phyloP scores from a whole-genome alignment of 2,113 vertebrate genomes.

The Prietella phreatophila region DNA sequence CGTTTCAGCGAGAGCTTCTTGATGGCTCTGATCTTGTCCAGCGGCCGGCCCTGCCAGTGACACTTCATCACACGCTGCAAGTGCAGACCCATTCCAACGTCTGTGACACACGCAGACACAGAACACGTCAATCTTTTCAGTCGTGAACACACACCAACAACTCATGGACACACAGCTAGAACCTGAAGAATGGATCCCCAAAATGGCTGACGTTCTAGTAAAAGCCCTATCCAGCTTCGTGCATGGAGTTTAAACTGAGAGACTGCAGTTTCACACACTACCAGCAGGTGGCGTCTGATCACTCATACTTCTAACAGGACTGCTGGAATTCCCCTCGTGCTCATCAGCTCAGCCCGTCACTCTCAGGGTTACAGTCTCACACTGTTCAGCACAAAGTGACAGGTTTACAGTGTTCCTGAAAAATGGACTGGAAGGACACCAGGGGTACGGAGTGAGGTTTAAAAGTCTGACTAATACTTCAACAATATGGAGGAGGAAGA shows the following conservation, averaged over 20 bases:
- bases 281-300: constrained; percentile 32
- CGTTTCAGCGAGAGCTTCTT: constrained; percentile 81
- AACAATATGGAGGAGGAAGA: neutral
- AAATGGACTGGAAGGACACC: neutral
- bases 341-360: neutral
- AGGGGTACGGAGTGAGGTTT: neutral
- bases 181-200: neutral
- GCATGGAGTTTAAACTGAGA: neutral
- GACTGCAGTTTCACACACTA: neutral
- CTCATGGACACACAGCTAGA: neutral
- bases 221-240: neutral
- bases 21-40: constrained; percentile 79
- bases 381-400: neutral
- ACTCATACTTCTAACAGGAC: neutral
- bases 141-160: too few species aligned
- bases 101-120: constrained; percentile 45
- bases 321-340: constrained; percentile 31
- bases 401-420: neutral
- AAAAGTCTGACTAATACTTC: neutral
- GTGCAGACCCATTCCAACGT: constrained; percentile 80
- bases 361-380: neutral
- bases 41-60: constrained; percentile 82
- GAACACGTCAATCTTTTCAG: neutral
- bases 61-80: constrained; percentile 83
- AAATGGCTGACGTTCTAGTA: neutral